A percentile compares a stretch with the other conserved stretches of the same genome.
phyloP scores from a whole-genome alignment of 2,888 invertebrate species.

The Dysmachus trigonus region DNA sequence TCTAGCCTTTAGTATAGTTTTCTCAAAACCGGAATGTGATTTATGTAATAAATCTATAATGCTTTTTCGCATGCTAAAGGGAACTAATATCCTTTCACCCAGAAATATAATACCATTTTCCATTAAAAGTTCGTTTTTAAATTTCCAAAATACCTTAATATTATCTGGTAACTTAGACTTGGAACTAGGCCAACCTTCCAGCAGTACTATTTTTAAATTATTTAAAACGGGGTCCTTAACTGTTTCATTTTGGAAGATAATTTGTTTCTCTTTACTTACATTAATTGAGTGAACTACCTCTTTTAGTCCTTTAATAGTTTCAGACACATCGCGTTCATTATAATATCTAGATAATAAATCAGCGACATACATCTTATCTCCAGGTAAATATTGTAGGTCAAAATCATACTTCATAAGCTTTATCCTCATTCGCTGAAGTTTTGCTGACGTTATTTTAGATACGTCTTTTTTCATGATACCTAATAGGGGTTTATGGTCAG shows the following conservation, averaged over 20 bases:
- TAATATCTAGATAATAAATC: background rate
- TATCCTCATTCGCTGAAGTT: background rate
- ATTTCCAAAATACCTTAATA: conserved; percentile 8
- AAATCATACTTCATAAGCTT: background rate
- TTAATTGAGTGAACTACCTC: background rate
- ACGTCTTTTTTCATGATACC: no score
- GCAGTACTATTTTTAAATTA: background rate
- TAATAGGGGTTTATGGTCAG: no score
- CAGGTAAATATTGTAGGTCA: no score
- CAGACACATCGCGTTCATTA: background rate
- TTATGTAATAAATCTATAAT: background rate
- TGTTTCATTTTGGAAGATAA: background rate
- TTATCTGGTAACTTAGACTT: background rate
- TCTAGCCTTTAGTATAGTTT: background rate
- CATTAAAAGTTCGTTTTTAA: background rate
- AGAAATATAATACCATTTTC: background rate
- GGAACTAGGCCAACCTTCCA: conserved; percentile 43
- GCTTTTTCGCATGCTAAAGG: background rate
- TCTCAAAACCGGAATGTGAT: background rate
- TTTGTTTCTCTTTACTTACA: background rate
- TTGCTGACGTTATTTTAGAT: no score
- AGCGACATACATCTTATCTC: no score
- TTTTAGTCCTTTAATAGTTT: background rate
- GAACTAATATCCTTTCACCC: background rate
- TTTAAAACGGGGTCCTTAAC: background rate